Conservation (phyloP, 2,797 vertebrate genomes). For the Australoheros facetus region DNA sequence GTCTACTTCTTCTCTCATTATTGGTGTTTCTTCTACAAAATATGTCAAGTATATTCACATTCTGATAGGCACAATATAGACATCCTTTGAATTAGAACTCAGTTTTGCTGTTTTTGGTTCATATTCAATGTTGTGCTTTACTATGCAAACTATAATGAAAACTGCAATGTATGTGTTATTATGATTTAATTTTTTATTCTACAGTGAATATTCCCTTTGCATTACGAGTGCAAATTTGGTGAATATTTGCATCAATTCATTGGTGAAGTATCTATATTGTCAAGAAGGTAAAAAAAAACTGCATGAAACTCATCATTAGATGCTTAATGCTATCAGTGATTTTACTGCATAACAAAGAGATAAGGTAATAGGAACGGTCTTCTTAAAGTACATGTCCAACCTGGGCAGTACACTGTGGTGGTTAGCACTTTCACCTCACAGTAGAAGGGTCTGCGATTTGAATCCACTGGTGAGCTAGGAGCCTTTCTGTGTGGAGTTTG, state of each 20-base stretch:
- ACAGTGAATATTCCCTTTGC: not conserved
- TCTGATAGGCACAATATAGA: not conserved
- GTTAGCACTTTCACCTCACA: not conserved
- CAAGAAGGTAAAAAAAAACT: not conserved
- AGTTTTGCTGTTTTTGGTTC: not conserved
- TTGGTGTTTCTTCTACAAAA: not conserved
- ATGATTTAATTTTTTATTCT: not conserved
- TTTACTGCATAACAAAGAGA: not conserved
- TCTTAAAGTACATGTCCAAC: too few species aligned
- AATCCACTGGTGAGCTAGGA: not conserved
- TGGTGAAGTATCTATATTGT: not conserved
- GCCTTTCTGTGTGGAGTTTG: accelerated
- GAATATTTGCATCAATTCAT: not conserved
- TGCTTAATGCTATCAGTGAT: not conserved
- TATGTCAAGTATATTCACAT: not conserved
- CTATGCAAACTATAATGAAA: not conserved
- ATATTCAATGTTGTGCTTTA: not conserved
- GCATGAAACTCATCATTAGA: not conserved
- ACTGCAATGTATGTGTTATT: not conserved
- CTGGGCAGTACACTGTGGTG: not conserved
- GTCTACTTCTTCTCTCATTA: slow-evolving; percentile 7
- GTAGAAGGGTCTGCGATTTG: not conserved
- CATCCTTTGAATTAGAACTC: not conserved
- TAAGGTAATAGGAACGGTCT: not conserved
- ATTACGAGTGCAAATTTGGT: not conserved